These are phyloP conservation scores for Bombus soroeensis DNA, from an alignment of 1,140 invertebrate genomes.

Conservation along the genomic window DNA sequence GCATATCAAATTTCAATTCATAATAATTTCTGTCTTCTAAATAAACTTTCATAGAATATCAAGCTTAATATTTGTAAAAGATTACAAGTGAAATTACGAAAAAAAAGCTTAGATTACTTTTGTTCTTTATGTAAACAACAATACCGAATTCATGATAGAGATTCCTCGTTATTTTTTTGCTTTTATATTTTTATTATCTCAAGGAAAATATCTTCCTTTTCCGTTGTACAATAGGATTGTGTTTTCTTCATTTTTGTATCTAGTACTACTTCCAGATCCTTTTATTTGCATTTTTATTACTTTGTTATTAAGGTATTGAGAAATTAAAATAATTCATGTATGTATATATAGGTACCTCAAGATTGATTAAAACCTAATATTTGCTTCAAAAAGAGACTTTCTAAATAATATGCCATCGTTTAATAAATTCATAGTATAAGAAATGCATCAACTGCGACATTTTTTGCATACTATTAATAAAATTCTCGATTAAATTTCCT, in stretches of 20 bases:
- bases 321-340: neutral
- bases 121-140: neutral
- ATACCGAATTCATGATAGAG: neutral
- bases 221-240: neutral
- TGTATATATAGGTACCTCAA: slow-evolving; percentile 20
- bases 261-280: neutral
- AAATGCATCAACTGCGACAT: neutral
- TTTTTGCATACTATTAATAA: neutral
- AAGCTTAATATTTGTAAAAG: slow-evolving; percentile 13
- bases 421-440: neutral
- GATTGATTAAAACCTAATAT: neutral
- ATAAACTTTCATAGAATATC: slow-evolving; percentile 9
- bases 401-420: neutral
- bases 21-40: neutral
- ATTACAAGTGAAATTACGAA: neutral
- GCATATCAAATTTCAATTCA: neutral
- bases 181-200: neutral
- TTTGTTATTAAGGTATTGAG: neutral
- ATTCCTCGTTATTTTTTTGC: neutral
- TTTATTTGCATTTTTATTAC: neutral
- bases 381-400: neutral
- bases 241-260: neutral
- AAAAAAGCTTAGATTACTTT: neutral
- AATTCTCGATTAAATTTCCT: neutral
- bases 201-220: neutral